Conservation (phyloP, 2,113 vertebrate genomes). For the Cyprinodon tularosa region DNA sequence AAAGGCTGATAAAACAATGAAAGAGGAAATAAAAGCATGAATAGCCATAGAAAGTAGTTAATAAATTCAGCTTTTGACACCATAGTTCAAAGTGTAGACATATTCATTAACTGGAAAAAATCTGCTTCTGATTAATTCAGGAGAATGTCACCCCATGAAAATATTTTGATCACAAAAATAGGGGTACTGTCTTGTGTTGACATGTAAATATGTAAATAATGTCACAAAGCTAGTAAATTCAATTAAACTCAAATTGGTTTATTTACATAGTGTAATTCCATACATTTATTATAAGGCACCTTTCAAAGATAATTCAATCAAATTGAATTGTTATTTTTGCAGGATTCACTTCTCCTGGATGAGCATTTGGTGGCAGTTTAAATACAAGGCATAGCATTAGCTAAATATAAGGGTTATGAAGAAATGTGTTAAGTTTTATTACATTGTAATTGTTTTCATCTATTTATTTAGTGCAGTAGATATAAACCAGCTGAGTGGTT, state of each 20-base stretch:
- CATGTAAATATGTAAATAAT: neutral
- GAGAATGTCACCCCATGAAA: neutral
- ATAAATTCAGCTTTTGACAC: neutral
- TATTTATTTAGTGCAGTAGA: no score
- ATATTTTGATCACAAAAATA: neutral
- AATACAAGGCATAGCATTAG: no score
- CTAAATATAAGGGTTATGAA: neutral
- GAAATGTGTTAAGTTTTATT: no score
- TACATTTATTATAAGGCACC: no score
- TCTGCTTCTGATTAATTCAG: neutral
- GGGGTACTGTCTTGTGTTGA: neutral
- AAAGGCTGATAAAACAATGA: neutral
- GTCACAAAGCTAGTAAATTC: neutral
- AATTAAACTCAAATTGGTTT: no score
- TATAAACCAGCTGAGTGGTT: neutral
- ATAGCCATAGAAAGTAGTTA: neutral
- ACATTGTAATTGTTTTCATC: no score
- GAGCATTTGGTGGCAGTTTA: no score
- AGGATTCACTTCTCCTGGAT: no score
- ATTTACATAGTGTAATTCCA: no score
- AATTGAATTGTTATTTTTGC: no score
- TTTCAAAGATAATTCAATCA: no score
- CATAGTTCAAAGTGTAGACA: neutral
- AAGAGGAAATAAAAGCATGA: neutral
- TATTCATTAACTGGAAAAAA: neutral